Evolutionary conservation across 2,888 invertebrate genomes (phyloP), one percentile per base, ranked within the genome.

Genomic region (Drosophila stalkeri): DNA sequence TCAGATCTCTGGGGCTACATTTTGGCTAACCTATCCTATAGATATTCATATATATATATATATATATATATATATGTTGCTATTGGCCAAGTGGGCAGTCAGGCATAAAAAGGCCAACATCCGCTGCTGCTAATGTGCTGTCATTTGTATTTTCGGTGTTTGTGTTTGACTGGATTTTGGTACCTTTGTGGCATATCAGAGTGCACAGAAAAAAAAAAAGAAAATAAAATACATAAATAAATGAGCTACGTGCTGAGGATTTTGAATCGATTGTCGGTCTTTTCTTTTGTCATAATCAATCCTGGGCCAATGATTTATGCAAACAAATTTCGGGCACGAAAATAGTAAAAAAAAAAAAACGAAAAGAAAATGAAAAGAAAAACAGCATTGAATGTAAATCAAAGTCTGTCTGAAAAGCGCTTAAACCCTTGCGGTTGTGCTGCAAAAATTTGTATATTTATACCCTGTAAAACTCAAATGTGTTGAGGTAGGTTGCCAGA

Each of bases 51-150:
- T 3, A 33, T 18, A 31, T 23, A 7, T 46, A 23, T 46, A 18
- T 8, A 41, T 43, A 56, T 55, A 27, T 43, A n/a, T 39, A 12
- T 41, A 35, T 44, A 11, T 44, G 23, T 46, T 60, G 33, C 43
- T 68, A 54, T 73, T 44, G 68, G 67, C 69, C 80, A 72, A 79
- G 72, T 67, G 67, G 59, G 63, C 80, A 78, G 70, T 81, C 72
- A 85, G 66, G 71, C 81, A 83, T 80, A 69, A 87, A 87, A 87
- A 89, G 87, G 85, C 81, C 89, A 86, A 86, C 87, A 85, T 86
- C 85, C 87, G 89, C 75, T 81, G 76, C 63, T 83, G 87, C 85
- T 86, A 86, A 86, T 89, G 85, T 86, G 85, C 81, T 78, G 76
- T 79, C 82, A 81, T 83, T 83, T 81, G 81, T 83, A 68, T 61